Conservation (phyloP, 2,888 invertebrate genomes). For the Leptinotarsa haldemani region DNA sequence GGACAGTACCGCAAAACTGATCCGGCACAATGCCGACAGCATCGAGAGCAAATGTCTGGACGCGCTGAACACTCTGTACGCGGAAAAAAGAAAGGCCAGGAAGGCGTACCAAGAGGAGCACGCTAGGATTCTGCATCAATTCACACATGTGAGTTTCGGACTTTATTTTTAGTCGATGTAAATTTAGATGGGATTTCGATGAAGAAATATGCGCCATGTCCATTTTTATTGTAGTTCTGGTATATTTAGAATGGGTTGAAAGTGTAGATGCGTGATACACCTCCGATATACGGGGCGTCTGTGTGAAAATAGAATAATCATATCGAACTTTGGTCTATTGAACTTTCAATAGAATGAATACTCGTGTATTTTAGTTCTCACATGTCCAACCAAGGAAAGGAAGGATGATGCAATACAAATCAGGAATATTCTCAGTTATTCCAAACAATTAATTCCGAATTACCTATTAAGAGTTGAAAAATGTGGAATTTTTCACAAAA, state of each 20-base stretch:
- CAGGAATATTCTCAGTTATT: no score
- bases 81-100: constrained; percentile 87
- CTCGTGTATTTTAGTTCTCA: no score
- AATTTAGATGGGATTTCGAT: constrained; percentile 34
- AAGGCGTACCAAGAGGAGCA: constrained; percentile 93
- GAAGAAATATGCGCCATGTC: constrained; percentile 26
- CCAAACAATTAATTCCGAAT: no score
- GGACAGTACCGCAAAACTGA: constrained; percentile 84
- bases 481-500: no score
- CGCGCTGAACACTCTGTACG: constrained; percentile 81
- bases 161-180: constrained; percentile 33
- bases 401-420: no score
- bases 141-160: constrained; percentile 77
- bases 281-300: constrained; percentile 1
- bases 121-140: constrained; percentile 82
- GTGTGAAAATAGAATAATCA: not conserved
- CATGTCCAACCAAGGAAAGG: no score
- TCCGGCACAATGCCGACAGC: constrained; percentile 87
- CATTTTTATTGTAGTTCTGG: constrained; percentile 22
- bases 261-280: not conserved
- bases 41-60: constrained; percentile 86
- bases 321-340: not conserved
- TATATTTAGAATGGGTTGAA: constrained; percentile 13
- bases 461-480: no score
- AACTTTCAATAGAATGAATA: no score